Percentiles rank a stretch among this genome's conserved stretches.
Conservation (phyloP, 1,140 invertebrate genomes). For the Achroia grisella region DNA sequence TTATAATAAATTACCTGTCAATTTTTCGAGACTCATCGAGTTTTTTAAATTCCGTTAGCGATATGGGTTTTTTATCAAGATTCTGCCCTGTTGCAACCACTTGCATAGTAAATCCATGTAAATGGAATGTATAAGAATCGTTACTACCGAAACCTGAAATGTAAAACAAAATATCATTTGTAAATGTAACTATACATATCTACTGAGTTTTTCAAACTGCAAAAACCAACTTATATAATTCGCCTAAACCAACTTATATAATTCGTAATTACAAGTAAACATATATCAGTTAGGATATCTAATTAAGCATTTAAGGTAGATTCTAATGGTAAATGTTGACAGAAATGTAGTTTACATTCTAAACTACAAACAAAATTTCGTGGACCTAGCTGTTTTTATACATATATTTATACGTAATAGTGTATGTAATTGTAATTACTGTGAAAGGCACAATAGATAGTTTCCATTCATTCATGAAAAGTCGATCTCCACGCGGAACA, state of each 20-base stretch:
- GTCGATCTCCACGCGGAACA: no score
- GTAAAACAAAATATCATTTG: neutral
- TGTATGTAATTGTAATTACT: no score
- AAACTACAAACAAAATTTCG: no score
- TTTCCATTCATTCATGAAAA: no score
- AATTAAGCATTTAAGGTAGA: no score
- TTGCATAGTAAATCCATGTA: conserved; percentile 61
- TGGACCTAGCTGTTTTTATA: no score
- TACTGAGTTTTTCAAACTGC: neutral
- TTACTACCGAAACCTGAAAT: conserved; percentile 56
- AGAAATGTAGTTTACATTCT: no score
- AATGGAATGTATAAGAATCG: conserved; percentile 64
- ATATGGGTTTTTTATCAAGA: conserved; percentile 36
- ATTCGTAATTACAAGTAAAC: no score
- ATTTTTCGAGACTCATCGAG: conserved; percentile 44
- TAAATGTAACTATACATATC: neutral
- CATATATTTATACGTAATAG: no score
- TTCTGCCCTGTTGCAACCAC: conserved; percentile 52
- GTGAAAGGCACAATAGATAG: no score
- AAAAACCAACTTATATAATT: neutral
- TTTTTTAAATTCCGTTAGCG: conserved; percentile 37
- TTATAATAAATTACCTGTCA: conserved; percentile 39
- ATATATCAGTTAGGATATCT: no score
- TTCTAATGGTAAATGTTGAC: no score
- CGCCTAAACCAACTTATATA: neutral